These are phyloP conservation scores for Hyperoplus immaculatus DNA, from an alignment of 2,797 vertebrate genomes.

Conservation along the genomic window DNA sequence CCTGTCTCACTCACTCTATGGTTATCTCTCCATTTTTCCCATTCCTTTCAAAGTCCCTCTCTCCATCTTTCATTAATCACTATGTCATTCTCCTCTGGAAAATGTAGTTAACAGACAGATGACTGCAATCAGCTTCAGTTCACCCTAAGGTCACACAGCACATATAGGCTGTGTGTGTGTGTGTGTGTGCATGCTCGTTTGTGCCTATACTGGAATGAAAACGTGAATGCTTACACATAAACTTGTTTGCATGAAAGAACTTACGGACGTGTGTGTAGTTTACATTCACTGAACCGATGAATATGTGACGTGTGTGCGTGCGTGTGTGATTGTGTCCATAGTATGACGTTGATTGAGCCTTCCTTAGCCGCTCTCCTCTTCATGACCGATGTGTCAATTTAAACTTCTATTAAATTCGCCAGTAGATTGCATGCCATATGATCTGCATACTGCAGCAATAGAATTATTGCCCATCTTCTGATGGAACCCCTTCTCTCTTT, in stretches of 20 bases:
- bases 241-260: neutral
- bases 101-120: slow-evolving; percentile 77
- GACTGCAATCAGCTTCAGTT: slow-evolving; percentile 77
- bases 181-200: neutral
- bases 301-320: slow-evolving; percentile 2
- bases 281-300: slow-evolving; percentile 13
- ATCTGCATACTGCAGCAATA: slow-evolving; percentile 63
- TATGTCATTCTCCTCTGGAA: slow-evolving; percentile 66
- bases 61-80: slow-evolving; percentile 68
- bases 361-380: slow-evolving; percentile 13
- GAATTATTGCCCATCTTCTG: slow-evolving; percentile 34
- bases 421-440: slow-evolving; percentile 46
- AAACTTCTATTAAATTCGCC: slow-evolving; percentile 59
- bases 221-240: too few species aligned
- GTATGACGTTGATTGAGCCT: slow-evolving; percentile 48
- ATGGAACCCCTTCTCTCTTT: slow-evolving; percentile 26
- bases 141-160: slow-evolving; percentile 67
- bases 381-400: slow-evolving; percentile 52
- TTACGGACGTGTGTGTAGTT: neutral
- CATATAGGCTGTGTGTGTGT: slow-evolving; percentile 24
- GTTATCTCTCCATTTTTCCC: slow-evolving; percentile 25
- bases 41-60: slow-evolving; percentile 19
- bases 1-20: slow-evolving; percentile 14
- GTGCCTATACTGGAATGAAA: too few species aligned
- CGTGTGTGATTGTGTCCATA: slow-evolving; percentile 18